Evolutionary conservation across 2,113 vertebrate species (phyloP).

Genomic region (Actinemys pallida): DNA sequence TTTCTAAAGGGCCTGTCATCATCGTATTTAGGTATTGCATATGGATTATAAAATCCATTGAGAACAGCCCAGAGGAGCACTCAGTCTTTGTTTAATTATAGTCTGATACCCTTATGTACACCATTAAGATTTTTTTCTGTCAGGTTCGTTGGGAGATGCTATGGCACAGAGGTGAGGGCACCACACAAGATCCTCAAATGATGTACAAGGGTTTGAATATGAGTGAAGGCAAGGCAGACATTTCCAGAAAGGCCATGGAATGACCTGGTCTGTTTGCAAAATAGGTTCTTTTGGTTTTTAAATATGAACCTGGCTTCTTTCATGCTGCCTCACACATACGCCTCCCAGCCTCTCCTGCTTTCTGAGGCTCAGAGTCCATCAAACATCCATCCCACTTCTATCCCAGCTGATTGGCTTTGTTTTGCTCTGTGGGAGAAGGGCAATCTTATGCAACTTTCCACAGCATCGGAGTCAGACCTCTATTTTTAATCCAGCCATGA

Average conservation of each 20-base stretch:
- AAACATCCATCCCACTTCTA: constrained; percentile 10
- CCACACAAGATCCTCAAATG: constrained; percentile 22
- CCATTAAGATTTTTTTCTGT: neutral
- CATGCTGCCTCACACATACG: neutral
- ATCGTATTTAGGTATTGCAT: neutral
- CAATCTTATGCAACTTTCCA: neutral
- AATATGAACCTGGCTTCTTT: constrained; percentile 45
- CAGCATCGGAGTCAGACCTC: neutral
- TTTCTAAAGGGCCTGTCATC: neutral
- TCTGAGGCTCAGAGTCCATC: neutral
- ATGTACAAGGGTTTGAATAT: constrained; percentile 46
- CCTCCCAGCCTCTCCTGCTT: neutral
- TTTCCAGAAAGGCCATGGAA: constrained; percentile 65
- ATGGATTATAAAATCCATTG: neutral
- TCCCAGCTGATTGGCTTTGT: neutral
- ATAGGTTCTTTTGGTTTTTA: constrained; percentile 30
- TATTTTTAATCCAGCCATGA: neutral
- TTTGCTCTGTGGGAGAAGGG: neutral
- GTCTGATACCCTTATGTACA: neutral
- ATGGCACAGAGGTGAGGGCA: neutral
- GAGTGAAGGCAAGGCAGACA: constrained; percentile 49
- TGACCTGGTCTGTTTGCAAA: constrained; percentile 48
- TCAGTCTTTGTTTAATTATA: neutral
- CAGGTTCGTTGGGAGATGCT: neutral
- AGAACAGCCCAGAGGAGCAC: neutral